Percentiles rank a stretch among this genome's conserved stretches.
Evolutionary conservation across 2,113 vertebrate species (phyloP).

Genomic region (Azemiops feae): DNA sequence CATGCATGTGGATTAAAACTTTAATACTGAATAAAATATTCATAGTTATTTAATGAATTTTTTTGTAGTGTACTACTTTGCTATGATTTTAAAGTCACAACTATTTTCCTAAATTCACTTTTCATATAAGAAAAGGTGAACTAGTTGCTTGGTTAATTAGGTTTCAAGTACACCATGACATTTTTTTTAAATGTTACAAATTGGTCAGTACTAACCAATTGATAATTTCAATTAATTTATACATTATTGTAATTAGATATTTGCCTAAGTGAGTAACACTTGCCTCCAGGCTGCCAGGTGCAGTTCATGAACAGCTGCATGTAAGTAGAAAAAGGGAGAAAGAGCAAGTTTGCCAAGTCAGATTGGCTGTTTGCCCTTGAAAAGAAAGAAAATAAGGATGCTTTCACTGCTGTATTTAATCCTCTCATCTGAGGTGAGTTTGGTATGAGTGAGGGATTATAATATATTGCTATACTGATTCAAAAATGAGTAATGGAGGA

Average conservation of each 20-base stretch:
- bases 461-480: neutral
- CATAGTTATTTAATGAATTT: neutral
- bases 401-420: neutral
- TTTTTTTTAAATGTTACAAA: neutral
- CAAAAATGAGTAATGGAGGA: neutral
- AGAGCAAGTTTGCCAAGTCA: conserved; percentile 1
- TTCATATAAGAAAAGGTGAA: neutral
- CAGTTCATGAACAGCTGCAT: conserved; percentile 11
- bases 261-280: conserved; percentile 9
- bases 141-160: neutral
- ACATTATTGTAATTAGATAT: conserved; percentile 7
- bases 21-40: neutral
- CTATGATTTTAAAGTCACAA: neutral
- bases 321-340: neutral
- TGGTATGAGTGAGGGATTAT: neutral
- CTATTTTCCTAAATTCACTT: neutral
- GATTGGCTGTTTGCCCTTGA: conserved; percentile 16
- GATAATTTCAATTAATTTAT: neutral
- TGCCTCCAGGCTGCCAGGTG: conserved; percentile 18
- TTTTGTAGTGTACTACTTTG: neutral
- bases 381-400: conserved; percentile 1
- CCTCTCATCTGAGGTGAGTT: neutral
- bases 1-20: neutral
- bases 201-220: neutral
- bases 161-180: neutral